Conservation (phyloP, 2,113 vertebrate species). For the Gavialis gangeticus region DNA sequence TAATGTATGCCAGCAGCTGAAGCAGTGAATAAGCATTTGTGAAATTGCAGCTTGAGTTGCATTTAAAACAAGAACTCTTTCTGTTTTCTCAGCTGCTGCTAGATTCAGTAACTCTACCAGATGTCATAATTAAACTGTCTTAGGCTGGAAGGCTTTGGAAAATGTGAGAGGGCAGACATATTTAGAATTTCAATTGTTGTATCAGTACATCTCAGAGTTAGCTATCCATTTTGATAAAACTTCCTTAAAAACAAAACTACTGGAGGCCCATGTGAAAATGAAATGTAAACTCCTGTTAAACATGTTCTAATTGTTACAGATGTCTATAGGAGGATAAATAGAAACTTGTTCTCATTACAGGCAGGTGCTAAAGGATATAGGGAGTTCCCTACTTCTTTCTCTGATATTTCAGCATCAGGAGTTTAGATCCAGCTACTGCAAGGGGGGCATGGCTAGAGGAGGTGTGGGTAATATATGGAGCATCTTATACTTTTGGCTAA, state of each 20-base stretch:
- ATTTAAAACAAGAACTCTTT: constrained; percentile 45
- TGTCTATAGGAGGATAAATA: background rate
- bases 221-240: background rate
- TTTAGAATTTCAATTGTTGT: constrained; percentile 33
- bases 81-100: constrained; percentile 46
- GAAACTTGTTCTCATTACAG: background rate
- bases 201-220: background rate
- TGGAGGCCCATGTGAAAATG: background rate
- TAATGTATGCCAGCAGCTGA: constrained; percentile 40
- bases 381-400: background rate
- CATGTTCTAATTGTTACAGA: background rate
- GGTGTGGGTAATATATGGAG: accelerated
- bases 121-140: constrained; percentile 55
- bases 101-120: constrained; percentile 55
- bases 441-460: background rate
- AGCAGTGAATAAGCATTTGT: constrained; percentile 47
- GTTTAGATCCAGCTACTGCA: background rate
- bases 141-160: constrained; percentile 39
- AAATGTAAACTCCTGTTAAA: background rate
- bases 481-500: background rate
- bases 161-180: background rate
- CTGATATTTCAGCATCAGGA: background rate
- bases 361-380: background rate
- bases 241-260: background rate
- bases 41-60: constrained; percentile 46